Evolutionary conservation across 2,888 invertebrate species (phyloP).

Genomic region (Coronaproctus castanopsis): DNA sequence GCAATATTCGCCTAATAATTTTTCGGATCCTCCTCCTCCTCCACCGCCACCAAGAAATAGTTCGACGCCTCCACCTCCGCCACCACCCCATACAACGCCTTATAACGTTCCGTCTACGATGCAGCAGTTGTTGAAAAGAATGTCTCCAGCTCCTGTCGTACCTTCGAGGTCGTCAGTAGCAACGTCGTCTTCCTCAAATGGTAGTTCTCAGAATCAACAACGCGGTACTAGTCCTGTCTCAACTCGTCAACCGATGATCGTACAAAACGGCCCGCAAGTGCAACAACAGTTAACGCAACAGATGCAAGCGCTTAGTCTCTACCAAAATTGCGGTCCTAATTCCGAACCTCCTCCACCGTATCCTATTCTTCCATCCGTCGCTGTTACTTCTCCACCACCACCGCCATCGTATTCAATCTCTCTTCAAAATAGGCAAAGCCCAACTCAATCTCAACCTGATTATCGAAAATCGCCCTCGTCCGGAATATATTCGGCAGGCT

Average conservation of each 20-base stretch:
- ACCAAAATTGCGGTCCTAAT: slow-evolving; percentile 30
- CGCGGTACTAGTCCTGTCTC: slow-evolving; percentile 52
- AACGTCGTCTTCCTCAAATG: slow-evolving; percentile 20
- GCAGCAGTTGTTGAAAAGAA: slow-evolving; percentile 51
- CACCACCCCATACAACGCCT: slow-evolving; percentile 39
- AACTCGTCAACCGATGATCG: slow-evolving; percentile 54
- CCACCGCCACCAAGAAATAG: slow-evolving; percentile 56
- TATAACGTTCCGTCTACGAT: slow-evolving; percentile 41
- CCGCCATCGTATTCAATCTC: slow-evolving; percentile 68
- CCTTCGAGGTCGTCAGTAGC: slow-evolving; percentile 20
- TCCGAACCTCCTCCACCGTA: slow-evolving; percentile 49
- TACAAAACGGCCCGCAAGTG: slow-evolving; percentile 56
- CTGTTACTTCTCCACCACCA: slow-evolving; percentile 44
- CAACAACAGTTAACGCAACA: slow-evolving; percentile 75
- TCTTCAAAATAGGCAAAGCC: slow-evolving; percentile 70
- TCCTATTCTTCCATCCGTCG: slow-evolving; percentile 33
- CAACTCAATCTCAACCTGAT: slow-evolving; percentile 53
- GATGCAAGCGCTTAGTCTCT: slow-evolving; percentile 66
- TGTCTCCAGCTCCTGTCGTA: slow-evolving; percentile 49
- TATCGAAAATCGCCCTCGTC: slow-evolving; percentile 70
- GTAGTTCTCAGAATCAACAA: slow-evolving; percentile 31
- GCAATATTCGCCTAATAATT: slow-evolving; percentile 48
- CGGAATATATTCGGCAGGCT: slow-evolving; percentile 65
- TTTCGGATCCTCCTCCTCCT: slow-evolving; percentile 39
- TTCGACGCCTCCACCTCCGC: slow-evolving; percentile 34